These are phyloP conservation scores for Geodia barretti DNA, from an alignment of 37 sponge, comb jelly and placozoan species.

Conservation along the genomic window DNA sequence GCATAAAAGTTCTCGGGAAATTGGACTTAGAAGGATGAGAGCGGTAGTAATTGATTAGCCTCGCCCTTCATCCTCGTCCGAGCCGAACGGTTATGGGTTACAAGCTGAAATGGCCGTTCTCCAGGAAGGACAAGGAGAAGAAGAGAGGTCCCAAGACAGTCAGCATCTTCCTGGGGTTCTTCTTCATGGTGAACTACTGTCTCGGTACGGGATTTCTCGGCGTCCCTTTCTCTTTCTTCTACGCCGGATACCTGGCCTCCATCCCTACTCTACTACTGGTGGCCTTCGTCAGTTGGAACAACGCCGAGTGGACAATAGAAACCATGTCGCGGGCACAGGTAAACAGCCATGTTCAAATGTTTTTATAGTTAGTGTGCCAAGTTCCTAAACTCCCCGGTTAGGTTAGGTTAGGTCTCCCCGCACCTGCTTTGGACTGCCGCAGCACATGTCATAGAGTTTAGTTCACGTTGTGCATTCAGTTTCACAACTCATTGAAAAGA, in stretches of 20 bases:
- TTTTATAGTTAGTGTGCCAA: too few species aligned
- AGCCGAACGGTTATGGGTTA: too few species aligned
- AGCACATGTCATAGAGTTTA: too few species aligned
- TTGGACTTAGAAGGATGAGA: too few species aligned
- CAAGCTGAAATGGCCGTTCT: not conserved
- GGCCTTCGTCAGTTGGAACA: constrained; percentile 51
- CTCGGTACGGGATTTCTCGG: constrained; percentile 83
- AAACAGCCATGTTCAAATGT: too few species aligned
- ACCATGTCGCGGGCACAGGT: constrained; percentile 87
- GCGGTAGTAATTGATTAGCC: not conserved
- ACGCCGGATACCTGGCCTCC: constrained; percentile 62
- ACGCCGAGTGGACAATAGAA: constrained; percentile 64
- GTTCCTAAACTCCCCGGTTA: too few species aligned
- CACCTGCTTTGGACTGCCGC: too few species aligned
- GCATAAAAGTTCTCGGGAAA: too few species aligned
- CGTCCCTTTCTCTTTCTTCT: constrained; percentile 71
- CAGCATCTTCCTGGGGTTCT: constrained; percentile 67
- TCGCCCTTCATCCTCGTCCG: not conserved
- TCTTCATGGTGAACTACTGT: constrained; percentile 79
- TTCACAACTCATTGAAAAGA: too few species aligned
- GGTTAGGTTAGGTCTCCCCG: too few species aligned
- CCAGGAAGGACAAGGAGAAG: not conserved
- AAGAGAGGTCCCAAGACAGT: constrained; percentile 45
- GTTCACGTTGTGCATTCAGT: too few species aligned
- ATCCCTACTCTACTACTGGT: constrained; percentile 51